Evolutionary conservation across 2,888 invertebrate species (phyloP), one percentile per base, ranked within the genome.

Genomic region (Mythimna albipuncta): DNA sequence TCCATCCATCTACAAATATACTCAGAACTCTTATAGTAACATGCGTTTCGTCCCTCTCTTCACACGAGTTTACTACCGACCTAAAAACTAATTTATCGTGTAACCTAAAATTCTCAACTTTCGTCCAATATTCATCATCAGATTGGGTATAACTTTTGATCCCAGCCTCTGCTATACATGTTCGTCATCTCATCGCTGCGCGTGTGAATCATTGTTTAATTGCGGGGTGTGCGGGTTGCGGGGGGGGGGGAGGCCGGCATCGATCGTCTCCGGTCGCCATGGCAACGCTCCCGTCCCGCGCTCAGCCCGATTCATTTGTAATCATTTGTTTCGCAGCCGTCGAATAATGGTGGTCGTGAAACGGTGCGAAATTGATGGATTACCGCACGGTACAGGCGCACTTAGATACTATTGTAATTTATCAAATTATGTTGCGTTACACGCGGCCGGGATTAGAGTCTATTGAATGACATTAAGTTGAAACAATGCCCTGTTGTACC

Each of bases 201-300:
- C 91, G 94, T 93, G 94, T 93, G 94, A 96, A 95, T 94, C 94
- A 94, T 95, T 94, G 95, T 94, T 95, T 95, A 95, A 95, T 95
- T 94, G 94, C 92, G 93, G 91, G 90, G 90, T 79, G 86, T 84
- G 89, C 87, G 91, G 32, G 32, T 3, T 32, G 32, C 72, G 87
- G 89, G 77, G 90, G 85, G 89, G 81, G 86, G 87, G 91, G 79
- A 88, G 87, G 90, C 76, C 83, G 84, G 89, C 93, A 96, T 96
- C 95, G 96, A 96, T 96, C 95, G 95, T 94, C 95, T 94, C 94
- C 88, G 90, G 94, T 94, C 88, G 90, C 92, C 91, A 94, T 94
- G 92, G 89, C 91, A 89, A 95, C 94, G 91, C 87, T 85, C 90
- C 87, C 87, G 71, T 86, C 82, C 87, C 86, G 73, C 85, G 87